Evolutionary conservation across 2,113 vertebrate genomes (phyloP).

Genomic region (Sinocyclocheilus grahami): DNA sequence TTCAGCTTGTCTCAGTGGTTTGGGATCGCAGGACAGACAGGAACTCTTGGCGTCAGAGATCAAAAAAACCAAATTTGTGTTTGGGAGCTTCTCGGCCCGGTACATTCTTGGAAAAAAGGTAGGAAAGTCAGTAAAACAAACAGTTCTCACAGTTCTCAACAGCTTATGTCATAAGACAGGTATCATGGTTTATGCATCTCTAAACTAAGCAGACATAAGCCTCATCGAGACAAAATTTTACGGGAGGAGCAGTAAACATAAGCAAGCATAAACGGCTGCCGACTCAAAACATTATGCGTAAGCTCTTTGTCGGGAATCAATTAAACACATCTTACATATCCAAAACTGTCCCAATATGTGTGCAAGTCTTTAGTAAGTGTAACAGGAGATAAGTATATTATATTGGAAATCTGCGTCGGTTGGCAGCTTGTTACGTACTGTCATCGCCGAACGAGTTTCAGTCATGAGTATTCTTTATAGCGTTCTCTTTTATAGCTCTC

Average conservation of each 20-base stretch:
- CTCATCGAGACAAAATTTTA: neutral
- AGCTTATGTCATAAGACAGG: neutral
- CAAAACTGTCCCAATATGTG: conserved; percentile 47
- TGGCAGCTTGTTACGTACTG: conserved; percentile 58
- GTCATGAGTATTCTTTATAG: conserved; percentile 51
- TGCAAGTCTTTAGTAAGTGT: conserved; percentile 53
- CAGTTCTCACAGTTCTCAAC: neutral
- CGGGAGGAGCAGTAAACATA: conserved; percentile 3
- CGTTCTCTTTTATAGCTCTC: conserved; percentile 47
- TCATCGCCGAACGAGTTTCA: conserved; percentile 51
- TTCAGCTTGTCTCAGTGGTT: conserved; percentile 90
- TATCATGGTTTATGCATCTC: neutral
- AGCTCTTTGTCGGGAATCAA: conserved; percentile 36
- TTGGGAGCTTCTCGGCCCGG: conserved; percentile 91
- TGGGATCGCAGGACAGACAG: conserved; percentile 90
- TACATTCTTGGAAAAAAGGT: conserved; percentile 80
- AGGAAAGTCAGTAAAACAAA: neutral
- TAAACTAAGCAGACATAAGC: neutral
- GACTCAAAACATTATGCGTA: neutral
- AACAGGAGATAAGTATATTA: conserved; percentile 53
- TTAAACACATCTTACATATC: conserved; percentile 4
- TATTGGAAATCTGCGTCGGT: conserved; percentile 47
- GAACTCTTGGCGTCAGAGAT: conserved; percentile 92
- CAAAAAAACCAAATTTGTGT: conserved; percentile 95
- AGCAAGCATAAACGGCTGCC: neutral